Conservation (phyloP, 92 coral and sea anemone genomes). For the Micromussa lordhowensis region DNA sequence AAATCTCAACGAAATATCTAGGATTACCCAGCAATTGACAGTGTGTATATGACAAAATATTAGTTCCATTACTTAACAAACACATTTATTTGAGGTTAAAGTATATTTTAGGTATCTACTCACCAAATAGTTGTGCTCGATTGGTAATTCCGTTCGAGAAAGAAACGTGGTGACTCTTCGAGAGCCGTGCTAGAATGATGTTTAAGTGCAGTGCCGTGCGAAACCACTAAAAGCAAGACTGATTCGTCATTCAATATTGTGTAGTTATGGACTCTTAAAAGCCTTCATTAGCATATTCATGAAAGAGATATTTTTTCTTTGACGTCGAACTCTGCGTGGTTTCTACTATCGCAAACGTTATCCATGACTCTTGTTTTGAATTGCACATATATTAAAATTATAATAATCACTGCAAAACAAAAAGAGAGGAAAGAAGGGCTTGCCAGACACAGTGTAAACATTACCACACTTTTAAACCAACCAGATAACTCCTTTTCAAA, state of each 20-base stretch:
- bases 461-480: slow-evolving; percentile 7
- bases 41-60: not conserved
- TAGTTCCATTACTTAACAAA: not conserved
- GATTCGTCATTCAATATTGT: slow-evolving; percentile 1
- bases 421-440: not conserved
- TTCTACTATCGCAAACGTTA: slow-evolving; percentile 1
- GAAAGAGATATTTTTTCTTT: not conserved
- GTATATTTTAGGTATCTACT: not conserved
- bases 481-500: not conserved
- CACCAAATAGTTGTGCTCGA: slow-evolving; percentile 7
- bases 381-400: slow-evolving; percentile 1
- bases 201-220: not conserved
- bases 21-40: not conserved
- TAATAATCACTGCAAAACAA: slow-evolving; percentile 8
- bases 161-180: not conserved
- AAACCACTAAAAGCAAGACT: not conserved
- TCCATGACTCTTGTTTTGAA: not conserved
- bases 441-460: not conserved
- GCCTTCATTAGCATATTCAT: slow-evolving; percentile 43
- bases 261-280: slow-evolving; percentile 16
- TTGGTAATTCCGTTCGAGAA: not conserved
- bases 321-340: slow-evolving; percentile 13
- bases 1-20: not conserved
- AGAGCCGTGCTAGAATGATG: slow-evolving; percentile 5
- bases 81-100: not conserved